Evolutionary conservation across 2,888 invertebrate species (phyloP).

Genomic region (Disparrhopalites patrizii): DNA sequence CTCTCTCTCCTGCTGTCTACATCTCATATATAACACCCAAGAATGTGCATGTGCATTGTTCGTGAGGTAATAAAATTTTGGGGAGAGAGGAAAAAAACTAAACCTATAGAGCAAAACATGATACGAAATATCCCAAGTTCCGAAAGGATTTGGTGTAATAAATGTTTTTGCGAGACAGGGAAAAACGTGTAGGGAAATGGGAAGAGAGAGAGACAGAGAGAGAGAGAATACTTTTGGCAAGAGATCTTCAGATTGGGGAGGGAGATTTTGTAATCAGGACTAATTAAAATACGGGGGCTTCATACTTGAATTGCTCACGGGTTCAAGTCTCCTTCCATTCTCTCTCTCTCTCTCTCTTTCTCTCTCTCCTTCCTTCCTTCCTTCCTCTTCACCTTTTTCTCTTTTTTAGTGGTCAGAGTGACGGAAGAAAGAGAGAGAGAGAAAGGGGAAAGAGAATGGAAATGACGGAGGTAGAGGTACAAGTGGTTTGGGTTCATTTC

Average conservation of each 20-base stretch:
- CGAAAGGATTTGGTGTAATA: slow-evolving; percentile 11
- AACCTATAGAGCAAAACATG: neutral
- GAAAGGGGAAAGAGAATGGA: slow-evolving; percentile 35
- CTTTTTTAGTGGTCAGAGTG: too few species aligned
- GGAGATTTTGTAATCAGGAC: slow-evolving; percentile 41
- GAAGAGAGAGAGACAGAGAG: slow-evolving; percentile 1
- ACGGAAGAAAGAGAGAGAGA: slow-evolving; percentile 10
- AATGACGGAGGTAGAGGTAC: slow-evolving; percentile 29
- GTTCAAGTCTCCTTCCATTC: too few species aligned
- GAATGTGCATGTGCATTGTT: neutral
- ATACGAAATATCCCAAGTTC: slow-evolving; percentile 25
- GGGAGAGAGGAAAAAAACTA: too few species aligned
- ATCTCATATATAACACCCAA: neutral
- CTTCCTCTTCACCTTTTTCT: too few species aligned
- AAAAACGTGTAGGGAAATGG: neutral
- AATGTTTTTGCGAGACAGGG: neutral
- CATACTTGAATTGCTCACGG: slow-evolving; percentile 28
- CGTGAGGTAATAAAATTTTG: neutral
- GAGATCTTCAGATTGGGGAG: slow-evolving; percentile 35
- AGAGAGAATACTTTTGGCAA: slow-evolving; percentile 13
- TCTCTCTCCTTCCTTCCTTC: neutral
- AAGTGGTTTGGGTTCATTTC: slow-evolving; percentile 42
- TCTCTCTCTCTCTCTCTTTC: neutral
- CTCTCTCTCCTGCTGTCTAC: too few species aligned
- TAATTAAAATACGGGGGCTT: slow-evolving; percentile 42